Conservation (phyloP, 2,888 invertebrate genomes). For the Xestia ashworthii region DNA sequence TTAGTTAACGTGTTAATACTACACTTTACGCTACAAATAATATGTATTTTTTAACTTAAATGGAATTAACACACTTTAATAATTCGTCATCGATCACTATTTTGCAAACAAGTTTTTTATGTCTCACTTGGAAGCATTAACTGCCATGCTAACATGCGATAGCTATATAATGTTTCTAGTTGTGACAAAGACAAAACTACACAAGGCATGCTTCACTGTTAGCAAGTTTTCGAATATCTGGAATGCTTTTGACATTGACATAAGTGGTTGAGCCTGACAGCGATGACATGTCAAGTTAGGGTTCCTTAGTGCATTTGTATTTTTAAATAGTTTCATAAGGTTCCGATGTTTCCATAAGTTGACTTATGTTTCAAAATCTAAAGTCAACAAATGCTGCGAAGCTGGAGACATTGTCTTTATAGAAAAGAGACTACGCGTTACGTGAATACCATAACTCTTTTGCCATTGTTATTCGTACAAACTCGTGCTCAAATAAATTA, state of each 20-base stretch:
- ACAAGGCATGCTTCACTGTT: neutral
- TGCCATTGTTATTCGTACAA: neutral
- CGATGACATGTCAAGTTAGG: slow-evolving; percentile 40
- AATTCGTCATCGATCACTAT: slow-evolving; percentile 62
- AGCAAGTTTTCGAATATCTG: neutral
- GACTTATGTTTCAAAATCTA: neutral
- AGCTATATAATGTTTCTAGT: neutral
- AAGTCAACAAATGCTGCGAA: neutral
- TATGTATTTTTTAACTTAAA: slow-evolving; percentile 20
- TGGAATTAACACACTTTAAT: slow-evolving; percentile 13
- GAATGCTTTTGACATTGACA: slow-evolving; percentile 44
- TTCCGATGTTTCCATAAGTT: neutral
- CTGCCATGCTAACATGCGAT: neutral
- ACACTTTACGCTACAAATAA: neutral
- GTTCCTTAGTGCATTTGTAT: neutral
- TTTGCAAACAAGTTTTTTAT: slow-evolving; percentile 26
- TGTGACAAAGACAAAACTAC: slow-evolving; percentile 14
- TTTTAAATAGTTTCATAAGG: neutral
- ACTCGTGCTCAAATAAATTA: neutral
- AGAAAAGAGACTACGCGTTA: neutral
- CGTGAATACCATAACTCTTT: neutral
- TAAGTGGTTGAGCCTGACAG: slow-evolving; percentile 4
- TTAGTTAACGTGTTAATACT: slow-evolving; percentile 21
- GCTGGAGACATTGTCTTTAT: no score
- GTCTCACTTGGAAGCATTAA: neutral